Evolutionary conservation across 1,140 invertebrate genomes (phyloP), one percentile per base, ranked within the genome.

Genomic region (Bombyx mandarina): DNA sequence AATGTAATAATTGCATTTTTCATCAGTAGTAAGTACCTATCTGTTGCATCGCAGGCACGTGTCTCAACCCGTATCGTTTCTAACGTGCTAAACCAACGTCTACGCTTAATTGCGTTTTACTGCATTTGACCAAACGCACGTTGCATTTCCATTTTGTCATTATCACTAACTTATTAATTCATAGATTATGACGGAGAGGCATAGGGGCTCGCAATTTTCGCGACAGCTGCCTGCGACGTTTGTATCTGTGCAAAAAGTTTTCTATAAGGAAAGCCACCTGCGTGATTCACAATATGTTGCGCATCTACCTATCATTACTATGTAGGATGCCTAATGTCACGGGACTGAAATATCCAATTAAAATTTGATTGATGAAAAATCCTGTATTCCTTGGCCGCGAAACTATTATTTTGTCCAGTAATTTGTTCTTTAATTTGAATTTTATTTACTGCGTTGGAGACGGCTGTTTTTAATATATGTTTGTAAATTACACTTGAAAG

Each of bases 121-220:
- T 69, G 65, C 64, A 59, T 74, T 78, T 79, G 75, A 72, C 73
- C 79, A 82, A 84, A 82, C 79, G 53, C 51, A n/a, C 22, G 45
- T 8, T 52, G 26, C 67, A 83, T 86, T 84, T 77, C 75, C 75
- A 83, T 82, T 81, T 79, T 81, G 75, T 82, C 81, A 82, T 86
- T 86, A 86, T 77, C 76, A 71, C 80, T 77, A 62, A 69, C 56
- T 77, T 84, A 86, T 86, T 86, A 81, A 86, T 86, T 75, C 78
- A 73, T 79, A 80, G 81, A 80, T 84, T 86, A 84, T 82, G 75
- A 80, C 62, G 71, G 66, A 66, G 60, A 61, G 66, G 67, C 55
- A 84, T 86, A 86, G 75, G 81, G 82, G 83, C 76, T 77, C n/a
- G 80, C 71, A 80, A 82, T 84, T 85, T 86, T 82, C 73, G 72